Evolutionary conservation across 2,888 invertebrate species (phyloP).

Genomic region (Acleris holmiana): DNA sequence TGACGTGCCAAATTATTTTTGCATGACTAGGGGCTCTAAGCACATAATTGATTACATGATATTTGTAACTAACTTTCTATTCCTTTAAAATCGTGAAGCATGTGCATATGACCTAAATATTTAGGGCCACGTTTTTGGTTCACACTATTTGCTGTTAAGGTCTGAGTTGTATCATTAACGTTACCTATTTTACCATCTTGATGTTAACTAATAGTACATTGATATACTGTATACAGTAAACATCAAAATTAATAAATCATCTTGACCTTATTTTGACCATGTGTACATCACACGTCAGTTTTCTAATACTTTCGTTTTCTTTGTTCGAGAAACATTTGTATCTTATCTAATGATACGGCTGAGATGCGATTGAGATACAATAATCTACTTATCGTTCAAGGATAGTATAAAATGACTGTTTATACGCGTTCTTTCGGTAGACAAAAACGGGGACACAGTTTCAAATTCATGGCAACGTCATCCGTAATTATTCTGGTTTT

Average conservation of each 20-base stretch:
- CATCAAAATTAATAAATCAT: slow-evolving; percentile 17
- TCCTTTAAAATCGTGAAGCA: too few species aligned
- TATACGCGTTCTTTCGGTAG: slow-evolving; percentile 3
- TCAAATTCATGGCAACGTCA: neutral
- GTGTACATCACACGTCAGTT: slow-evolving; percentile 7
- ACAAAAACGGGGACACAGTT: neutral
- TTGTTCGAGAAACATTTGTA: slow-evolving; percentile 23
- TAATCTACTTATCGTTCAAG: slow-evolving; percentile 27
- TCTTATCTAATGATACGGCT: slow-evolving; percentile 30
- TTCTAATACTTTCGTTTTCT: slow-evolving; percentile 30
- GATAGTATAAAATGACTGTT: slow-evolving; percentile 19
- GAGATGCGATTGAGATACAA: slow-evolving; percentile 24
- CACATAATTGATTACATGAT: too few species aligned
- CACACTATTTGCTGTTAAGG: too few species aligned
- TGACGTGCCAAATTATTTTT: too few species aligned
- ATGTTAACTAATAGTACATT: too few species aligned
- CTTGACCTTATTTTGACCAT: slow-evolving; percentile 3
- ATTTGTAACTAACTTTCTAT: too few species aligned
- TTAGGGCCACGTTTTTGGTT: too few species aligned
- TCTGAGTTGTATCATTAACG: too few species aligned
- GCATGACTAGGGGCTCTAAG: too few species aligned
- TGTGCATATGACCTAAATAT: too few species aligned
- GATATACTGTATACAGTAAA: slow-evolving; percentile 10
- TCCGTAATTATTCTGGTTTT: too few species aligned
- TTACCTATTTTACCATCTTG: too few species aligned